Evolutionary conservation across 2,797 vertebrate species (phyloP).

Genomic region (Bovichtus diacanthus): DNA sequence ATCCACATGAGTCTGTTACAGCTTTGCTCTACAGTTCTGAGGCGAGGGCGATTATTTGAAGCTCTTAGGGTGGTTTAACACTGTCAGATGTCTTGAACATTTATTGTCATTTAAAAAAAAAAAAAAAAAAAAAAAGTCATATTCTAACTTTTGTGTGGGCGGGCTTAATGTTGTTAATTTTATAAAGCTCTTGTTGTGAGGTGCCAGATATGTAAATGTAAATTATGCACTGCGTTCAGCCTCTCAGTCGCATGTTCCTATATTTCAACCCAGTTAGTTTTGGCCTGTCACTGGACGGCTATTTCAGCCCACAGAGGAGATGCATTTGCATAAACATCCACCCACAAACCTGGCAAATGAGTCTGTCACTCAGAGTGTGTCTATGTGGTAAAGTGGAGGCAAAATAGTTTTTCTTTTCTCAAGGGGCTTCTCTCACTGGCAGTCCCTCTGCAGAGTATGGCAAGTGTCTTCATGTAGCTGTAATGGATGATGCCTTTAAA

Average conservation of each 20-base stretch:
- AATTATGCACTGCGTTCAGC: conserved; percentile 71
- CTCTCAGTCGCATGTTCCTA: conserved; percentile 65
- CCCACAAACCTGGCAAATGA: conserved; percentile 85
- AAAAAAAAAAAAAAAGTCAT: conserved; percentile 19
- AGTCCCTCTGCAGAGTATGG: conserved; percentile 53
- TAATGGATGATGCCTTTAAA: conserved; percentile 66
- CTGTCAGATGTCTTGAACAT: conserved; percentile 50
- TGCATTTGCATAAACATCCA: conserved; percentile 87
- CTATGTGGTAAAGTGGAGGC: conserved; percentile 77
- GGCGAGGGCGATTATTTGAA: conserved; percentile 44
- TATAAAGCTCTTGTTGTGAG: conserved; percentile 50
- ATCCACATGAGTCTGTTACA: conserved; percentile 46
- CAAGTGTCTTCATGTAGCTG: conserved; percentile 60
- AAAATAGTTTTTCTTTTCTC: conserved; percentile 71
- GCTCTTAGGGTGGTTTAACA: conserved; percentile 54
- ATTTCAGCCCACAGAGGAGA: conserved; percentile 80
- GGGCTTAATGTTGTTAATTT: conserved; percentile 42
- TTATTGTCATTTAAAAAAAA: conserved; percentile 32
- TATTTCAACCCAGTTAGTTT: conserved; percentile 78
- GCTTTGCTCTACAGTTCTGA: conserved; percentile 48
- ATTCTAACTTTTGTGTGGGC: conserved; percentile 60
- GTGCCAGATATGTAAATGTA: conserved; percentile 67
- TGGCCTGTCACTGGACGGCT: conserved; percentile 80
- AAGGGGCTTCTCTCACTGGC: conserved; percentile 62
- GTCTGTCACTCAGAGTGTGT: conserved; percentile 82